Evolutionary conservation across 1,140 invertebrate species (phyloP).

Genomic region (Ceratosolen fusciceps): DNA sequence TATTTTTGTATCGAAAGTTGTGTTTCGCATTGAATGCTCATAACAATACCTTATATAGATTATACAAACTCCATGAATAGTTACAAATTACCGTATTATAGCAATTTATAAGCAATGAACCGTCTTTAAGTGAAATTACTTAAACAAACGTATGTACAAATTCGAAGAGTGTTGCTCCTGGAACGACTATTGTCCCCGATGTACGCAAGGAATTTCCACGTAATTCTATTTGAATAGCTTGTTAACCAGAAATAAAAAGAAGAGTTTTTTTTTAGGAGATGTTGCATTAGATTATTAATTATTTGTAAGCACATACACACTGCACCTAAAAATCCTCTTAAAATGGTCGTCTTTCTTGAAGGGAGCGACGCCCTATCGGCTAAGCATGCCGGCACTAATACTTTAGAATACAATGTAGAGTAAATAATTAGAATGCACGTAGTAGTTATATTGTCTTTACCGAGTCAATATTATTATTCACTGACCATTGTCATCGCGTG

Average conservation of each 20-base stretch:
- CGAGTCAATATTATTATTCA: too few species aligned
- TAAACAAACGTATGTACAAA: constrained; percentile 29
- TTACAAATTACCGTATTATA: constrained; percentile 31
- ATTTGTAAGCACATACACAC: too few species aligned
- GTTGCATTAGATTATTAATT: constrained; percentile 17
- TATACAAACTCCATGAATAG: constrained; percentile 35
- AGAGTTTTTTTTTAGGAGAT: constrained; percentile 28
- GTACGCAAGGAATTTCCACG: not conserved
- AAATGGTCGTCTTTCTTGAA: too few species aligned
- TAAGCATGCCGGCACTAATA: too few species aligned
- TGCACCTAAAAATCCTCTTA: too few species aligned
- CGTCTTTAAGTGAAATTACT: constrained; percentile 12
- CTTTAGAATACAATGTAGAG: too few species aligned
- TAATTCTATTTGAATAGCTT: constrained; percentile 15
- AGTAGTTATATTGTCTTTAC: too few species aligned
- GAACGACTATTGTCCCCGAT: constrained; percentile 3
- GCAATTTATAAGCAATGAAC: constrained; percentile 30
- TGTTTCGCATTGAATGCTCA: constrained; percentile 42
- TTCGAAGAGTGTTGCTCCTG: constrained; percentile 17
- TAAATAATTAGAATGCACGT: too few species aligned
- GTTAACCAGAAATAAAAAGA: constrained; percentile 38
- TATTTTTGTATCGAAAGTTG: constrained; percentile 36
- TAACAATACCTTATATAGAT: constrained; percentile 21
- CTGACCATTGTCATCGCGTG: too few species aligned
- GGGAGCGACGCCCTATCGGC: too few species aligned